Percentiles rank a stretch among this genome's conserved stretches.
Evolutionary conservation across 2,888 invertebrate species (phyloP).

Genomic region (Pachymerium ferrugineum): DNA sequence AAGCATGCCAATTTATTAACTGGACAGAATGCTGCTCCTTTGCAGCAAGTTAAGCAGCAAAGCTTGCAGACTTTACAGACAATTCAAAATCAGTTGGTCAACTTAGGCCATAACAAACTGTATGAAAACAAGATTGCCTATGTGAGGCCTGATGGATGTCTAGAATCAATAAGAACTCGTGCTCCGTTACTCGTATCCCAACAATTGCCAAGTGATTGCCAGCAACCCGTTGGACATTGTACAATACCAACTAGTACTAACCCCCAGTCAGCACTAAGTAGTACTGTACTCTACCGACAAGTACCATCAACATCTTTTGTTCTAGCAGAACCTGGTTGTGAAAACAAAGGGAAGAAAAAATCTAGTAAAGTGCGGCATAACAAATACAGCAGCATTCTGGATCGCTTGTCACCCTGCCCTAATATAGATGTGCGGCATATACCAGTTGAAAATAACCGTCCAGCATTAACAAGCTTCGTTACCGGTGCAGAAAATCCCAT

Average conservation of each 20-base stretch:
- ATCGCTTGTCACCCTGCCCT: slow-evolving; percentile 52
- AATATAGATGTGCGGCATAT: slow-evolving; percentile 58
- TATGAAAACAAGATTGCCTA: background rate
- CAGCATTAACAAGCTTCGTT: slow-evolving; percentile 40
- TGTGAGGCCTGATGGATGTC: background rate
- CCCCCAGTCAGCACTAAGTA: background rate
- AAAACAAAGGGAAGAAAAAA: slow-evolving; percentile 34
- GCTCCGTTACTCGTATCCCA: background rate
- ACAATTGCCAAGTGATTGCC: background rate
- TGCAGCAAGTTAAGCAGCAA: background rate
- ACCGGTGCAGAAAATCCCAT: slow-evolving; percentile 7
- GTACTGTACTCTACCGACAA: background rate
- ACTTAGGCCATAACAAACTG: background rate
- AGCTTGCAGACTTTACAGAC: slow-evolving; percentile 6
- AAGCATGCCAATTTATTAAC: background rate
- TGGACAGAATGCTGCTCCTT: background rate
- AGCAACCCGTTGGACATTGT: background rate
- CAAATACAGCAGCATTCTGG: slow-evolving; percentile 39
- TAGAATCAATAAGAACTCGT: background rate
- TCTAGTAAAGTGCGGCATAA: slow-evolving; percentile 35
- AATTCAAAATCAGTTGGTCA: background rate
- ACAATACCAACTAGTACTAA: background rate
- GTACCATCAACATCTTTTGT: background rate
- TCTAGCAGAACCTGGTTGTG: background rate
- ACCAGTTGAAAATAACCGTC: slow-evolving; percentile 49